Percentiles rank a stretch among this genome's conserved stretches.
These are phyloP conservation scores for Noctua janthe DNA, from an alignment of 2,888 invertebrate species.

Conservation along the genomic window DNA sequence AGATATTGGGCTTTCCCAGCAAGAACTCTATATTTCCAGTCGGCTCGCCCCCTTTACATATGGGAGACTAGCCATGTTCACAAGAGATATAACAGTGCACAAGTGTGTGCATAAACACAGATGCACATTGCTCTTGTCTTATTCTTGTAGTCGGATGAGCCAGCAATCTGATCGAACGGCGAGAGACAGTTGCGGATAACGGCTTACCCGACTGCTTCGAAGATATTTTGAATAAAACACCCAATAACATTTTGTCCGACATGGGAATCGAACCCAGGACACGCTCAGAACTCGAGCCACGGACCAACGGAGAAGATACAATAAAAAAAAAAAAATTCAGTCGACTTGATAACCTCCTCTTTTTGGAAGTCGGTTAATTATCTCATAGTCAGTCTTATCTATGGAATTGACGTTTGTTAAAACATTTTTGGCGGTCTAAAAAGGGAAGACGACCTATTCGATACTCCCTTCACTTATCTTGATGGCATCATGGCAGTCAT, in stretches of 20 bases:
- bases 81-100: not conserved
- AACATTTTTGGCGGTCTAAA: constrained; percentile 14
- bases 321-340: too few species aligned
- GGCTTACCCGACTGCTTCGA: not conserved
- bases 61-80: not conserved
- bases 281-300: not conserved
- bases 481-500: not conserved
- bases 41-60: not conserved
- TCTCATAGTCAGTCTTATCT: not conserved
- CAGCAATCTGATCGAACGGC: not conserved
- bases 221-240: not conserved
- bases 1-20: not conserved
- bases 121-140: not conserved
- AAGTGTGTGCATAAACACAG: not conserved
- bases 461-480: constrained; percentile 11
- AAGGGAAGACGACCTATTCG: constrained; percentile 7
- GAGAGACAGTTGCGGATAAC: not conserved
- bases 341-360: too few species aligned
- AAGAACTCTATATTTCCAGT: not conserved
- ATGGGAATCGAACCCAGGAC: not conserved
- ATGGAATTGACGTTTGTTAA: not conserved
- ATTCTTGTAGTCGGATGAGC: not conserved
- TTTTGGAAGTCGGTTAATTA: too few species aligned
- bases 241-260: not conserved
- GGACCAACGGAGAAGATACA: not conserved